phyloP scores from a whole-genome alignment of 2,797 vertebrate species.

The Delichon dasypus region DNA sequence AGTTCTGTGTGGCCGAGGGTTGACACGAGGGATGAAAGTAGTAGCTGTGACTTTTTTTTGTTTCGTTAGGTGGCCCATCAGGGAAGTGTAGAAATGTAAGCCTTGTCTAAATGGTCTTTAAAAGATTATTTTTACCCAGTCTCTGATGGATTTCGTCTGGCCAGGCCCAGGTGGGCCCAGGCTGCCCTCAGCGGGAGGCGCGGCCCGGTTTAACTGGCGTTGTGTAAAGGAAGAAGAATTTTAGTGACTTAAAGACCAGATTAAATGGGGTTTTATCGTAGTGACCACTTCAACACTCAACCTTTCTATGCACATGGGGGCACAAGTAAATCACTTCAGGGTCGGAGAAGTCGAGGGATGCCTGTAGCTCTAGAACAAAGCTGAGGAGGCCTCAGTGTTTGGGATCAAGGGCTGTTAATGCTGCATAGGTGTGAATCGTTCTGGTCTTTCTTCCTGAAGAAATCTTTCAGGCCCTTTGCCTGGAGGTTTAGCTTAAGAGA shows the following conservation, averaged over 20 bases:
- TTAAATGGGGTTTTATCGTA: conserved; percentile 59
- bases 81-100: conserved; percentile 69
- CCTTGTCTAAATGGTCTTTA: conserved; percentile 67
- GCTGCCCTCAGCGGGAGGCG: not conserved
- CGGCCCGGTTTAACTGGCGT: not conserved
- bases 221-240: conserved; percentile 44
- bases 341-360: conserved; percentile 68
- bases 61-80: conserved; percentile 56
- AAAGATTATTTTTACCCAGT: conserved; percentile 49
- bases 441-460: conserved; percentile 69
- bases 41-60: conserved; percentile 61
- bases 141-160: conserved; percentile 18
- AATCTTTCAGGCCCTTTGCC: conserved; percentile 70
- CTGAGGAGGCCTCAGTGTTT: conserved; percentile 57
- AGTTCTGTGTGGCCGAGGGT: conserved; percentile 73
- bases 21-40: conserved; percentile 64
- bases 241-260: conserved; percentile 55
- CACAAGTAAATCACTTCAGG: conserved; percentile 62
- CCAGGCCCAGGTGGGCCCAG: not conserved
- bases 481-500: conserved; percentile 74
- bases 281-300: conserved; percentile 68
- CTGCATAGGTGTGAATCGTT: conserved; percentile 68
- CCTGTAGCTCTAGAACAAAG: conserved; percentile 62
- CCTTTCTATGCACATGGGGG: conserved; percentile 71
- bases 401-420: conserved; percentile 72